Percentiles rank a stretch among this genome's conserved stretches.
Evolutionary conservation across 2,113 vertebrate species (phyloP).

Genomic region (Phylloscopus whistleri): DNA sequence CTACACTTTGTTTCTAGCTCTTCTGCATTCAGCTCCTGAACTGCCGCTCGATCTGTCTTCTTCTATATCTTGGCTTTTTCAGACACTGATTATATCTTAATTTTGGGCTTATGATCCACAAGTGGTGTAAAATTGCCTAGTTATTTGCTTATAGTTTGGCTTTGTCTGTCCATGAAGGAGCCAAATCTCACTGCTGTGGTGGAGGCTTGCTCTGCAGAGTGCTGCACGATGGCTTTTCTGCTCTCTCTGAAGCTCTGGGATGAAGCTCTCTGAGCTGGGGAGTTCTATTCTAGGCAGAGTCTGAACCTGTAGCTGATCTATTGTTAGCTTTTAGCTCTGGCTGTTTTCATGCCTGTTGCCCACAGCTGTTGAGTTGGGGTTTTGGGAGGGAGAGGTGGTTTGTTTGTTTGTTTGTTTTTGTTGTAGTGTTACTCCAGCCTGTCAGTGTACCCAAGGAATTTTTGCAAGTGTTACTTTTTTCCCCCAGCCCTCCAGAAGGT

Average conservation of each 20-base stretch:
- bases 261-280: neutral
- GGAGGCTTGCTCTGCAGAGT: neutral
- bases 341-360: neutral
- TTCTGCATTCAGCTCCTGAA: neutral
- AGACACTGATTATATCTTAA: neutral
- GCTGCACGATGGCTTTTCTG: neutral
- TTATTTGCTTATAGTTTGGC: neutral
- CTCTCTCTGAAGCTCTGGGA: neutral
- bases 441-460: neutral
- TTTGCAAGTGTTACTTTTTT: neutral
- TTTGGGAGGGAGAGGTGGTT: neutral
- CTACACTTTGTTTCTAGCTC: neutral
- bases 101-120: rapidly evolving
- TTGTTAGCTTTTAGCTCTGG: neutral
- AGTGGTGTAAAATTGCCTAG: neutral
- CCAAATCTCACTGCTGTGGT: neutral
- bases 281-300: neutral
- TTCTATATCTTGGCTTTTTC: neutral
- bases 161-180: neutral
- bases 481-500: neutral
- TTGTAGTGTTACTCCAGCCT: neutral
- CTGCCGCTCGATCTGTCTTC: neutral
- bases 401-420: neutral
- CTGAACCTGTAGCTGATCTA: neutral
- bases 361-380: neutral